These are phyloP conservation scores for Rhopilema esculentum DNA, from an alignment of 30 jellyfish, hydroid and myxozoan species.

Conservation along the genomic window DNA sequence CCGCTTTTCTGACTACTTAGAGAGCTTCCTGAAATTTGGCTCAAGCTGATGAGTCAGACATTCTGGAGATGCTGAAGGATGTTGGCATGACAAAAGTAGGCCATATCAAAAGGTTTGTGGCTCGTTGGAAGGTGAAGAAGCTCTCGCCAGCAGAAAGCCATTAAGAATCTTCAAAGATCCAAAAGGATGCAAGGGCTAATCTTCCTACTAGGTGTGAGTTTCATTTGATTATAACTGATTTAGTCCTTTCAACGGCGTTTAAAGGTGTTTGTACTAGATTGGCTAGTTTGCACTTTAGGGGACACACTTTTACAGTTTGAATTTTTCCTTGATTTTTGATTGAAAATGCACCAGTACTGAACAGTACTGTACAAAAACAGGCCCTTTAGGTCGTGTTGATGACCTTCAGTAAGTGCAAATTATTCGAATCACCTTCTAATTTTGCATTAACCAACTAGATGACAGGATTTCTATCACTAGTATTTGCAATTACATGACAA, in stretches of 20 bases:
- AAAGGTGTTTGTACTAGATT: conserved; percentile 2
- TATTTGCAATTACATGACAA: not conserved
- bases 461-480: not conserved
- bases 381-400: not conserved
- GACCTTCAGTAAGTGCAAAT: not conserved
- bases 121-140: conserved; percentile 30
- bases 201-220: conserved; percentile 26
- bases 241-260: not conserved
- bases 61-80: conserved; percentile 52
- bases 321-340: not conserved
- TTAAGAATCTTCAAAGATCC: conserved; percentile 22
- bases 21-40: conserved; percentile 34
- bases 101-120: conserved; percentile 57
- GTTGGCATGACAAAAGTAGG: conserved; percentile 44
- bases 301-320: not conserved
- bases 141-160: conserved; percentile 28
- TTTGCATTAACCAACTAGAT: not conserved
- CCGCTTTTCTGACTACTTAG: conserved; percentile 14
- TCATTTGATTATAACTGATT: not conserved
- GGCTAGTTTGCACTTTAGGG: not conserved
- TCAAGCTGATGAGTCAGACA: conserved; percentile 36
- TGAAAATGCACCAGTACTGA: not conserved
- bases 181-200: conserved; percentile 10
- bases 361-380: not conserved
- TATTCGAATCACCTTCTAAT: not conserved